Evolutionary conservation across 2,888 invertebrate species (phyloP), one percentile per base, ranked within the genome.

Genomic region (Formica aserva): DNA sequence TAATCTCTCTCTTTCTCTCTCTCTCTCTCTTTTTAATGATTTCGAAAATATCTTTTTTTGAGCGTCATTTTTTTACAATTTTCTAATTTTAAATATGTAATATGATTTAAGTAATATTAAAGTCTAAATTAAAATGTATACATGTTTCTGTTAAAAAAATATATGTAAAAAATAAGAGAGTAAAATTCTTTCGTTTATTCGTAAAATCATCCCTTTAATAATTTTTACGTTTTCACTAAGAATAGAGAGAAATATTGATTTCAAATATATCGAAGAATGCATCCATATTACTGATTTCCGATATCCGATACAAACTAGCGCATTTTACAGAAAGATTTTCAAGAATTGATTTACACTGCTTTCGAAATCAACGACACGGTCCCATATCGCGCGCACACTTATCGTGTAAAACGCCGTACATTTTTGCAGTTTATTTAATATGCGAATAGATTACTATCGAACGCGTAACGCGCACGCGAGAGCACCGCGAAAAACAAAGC

Each of bases 391-490:
- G 26, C 26, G 38, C 15, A 13, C 35, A 38, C 15, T 77, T 77
- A 77, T 41, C 11, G 29, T 41, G 55, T 57, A 77, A 69, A 77
- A 3, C 57, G 15, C 41, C 71, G 22, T n/a, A 22, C 22, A 60
- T 78, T 71, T 78, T 78, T 78, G 78, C 78, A 71, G 71, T 78
- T 78, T 71, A 78, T 78, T 67, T 48, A 66, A 57, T 80, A 76
- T 38, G 8, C 52, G 86, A 75, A 83, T 77, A 80, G 82, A 83
- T 86, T 83, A 88, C 81, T 72, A 76, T 75, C 60, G 32, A 41
- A 69, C 72, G 48, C 35, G 26, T 55, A 71, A 60, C 66, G 71
- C 41, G 48, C n/a, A 74, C 8, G 35, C 35, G 67, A 60, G 38
- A 80, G 35, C 8, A 3, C 35, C 38, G 18, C 29, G 6, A 41